Evolutionary conservation across 2,797 vertebrate species (phyloP).

Genomic region (Helostoma temminkii): DNA sequence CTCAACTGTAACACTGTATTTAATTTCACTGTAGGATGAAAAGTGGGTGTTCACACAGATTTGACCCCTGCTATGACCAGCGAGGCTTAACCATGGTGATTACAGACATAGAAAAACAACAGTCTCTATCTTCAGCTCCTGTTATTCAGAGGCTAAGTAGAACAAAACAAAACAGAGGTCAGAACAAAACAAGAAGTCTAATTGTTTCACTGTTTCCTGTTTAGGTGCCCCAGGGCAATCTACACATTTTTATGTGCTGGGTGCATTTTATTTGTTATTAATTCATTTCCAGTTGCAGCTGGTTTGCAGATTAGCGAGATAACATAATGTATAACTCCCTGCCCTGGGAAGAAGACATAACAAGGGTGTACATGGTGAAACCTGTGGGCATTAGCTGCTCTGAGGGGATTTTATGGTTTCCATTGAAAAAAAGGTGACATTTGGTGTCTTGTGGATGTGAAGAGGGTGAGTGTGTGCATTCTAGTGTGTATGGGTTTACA

Average conservation of each 20-base stretch:
- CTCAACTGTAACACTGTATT: slow-evolving; percentile 68
- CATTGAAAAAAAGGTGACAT: slow-evolving; percentile 63
- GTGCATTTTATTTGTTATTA: slow-evolving; percentile 84
- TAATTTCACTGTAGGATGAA: slow-evolving; percentile 81
- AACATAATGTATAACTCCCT: slow-evolving; percentile 73
- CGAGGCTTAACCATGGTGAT: slow-evolving; percentile 72
- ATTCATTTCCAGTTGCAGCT: slow-evolving; percentile 81
- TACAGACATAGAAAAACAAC: slow-evolving; percentile 75
- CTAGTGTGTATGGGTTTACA: slow-evolving; percentile 41
- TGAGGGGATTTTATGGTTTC: slow-evolving; percentile 68
- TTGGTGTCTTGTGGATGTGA: slow-evolving; percentile 43
- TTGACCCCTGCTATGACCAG: slow-evolving; percentile 75
- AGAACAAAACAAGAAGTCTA: slow-evolving; percentile 83
- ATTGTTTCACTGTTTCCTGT: slow-evolving; percentile 84
- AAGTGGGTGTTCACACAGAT: slow-evolving; percentile 79
- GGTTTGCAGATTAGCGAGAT: slow-evolving; percentile 74
- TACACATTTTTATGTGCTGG: slow-evolving; percentile 80
- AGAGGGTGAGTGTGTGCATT: slow-evolving; percentile 35
- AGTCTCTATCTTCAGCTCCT: slow-evolving; percentile 69
- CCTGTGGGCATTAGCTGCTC: slow-evolving; percentile 58
- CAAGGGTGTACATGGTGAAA: slow-evolving; percentile 73
- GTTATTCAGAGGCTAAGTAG: slow-evolving; percentile 69
- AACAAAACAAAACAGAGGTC: slow-evolving; percentile 83
- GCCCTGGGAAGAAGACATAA: slow-evolving; percentile 75
- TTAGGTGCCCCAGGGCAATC: slow-evolving; percentile 79